Evolutionary conservation across 2,797 vertebrate species (phyloP), one percentile per base, ranked within the genome.

Genomic region (Rhincodon typus): DNA sequence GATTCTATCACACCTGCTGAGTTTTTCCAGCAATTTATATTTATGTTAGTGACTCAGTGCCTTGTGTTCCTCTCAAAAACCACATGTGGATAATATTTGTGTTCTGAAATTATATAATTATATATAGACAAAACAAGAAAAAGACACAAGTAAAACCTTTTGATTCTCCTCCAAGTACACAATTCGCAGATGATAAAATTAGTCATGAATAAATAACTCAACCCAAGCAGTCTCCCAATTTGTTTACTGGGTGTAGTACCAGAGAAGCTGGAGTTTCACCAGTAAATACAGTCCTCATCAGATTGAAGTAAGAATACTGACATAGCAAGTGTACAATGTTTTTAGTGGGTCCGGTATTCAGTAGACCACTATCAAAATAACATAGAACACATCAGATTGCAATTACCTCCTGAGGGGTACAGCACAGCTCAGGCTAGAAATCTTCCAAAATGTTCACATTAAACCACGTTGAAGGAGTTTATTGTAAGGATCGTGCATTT

Each of bases 41-140:
- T 19, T 21, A 25, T n/a, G 3, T 38, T 84, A 93, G 19, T 93
- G n/a, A 17, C 42, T n/a, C 1, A 23, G 42, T 38, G 66, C 62
- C 90, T 93, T 93, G 90, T 93, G 90, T 10, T 42, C 90, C 23
- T 66, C 90, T 93, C 46, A 13, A 23, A 7, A 93, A 69, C 34
- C 90, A 93, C 62, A 91, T 67, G 38, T 91, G 90, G 66, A 69
- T 67, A 93, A 27, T 93, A 69, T 93, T 69, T 93, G 66, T 93
- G 66, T 93, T 93, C 90, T 25, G 66, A 93, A 69, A 25, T 69
- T 66, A 93, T 93, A 93, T 27, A 69, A 69, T 93, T n/a, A 93
- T 13, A 67, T 42, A 69, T 67, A 69, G 90, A 93, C 90, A 69
- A 66, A 93, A 69, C 90, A 93, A 69, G 46, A 79, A 91, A 66